Evolutionary conservation across 2,888 invertebrate genomes (phyloP), one percentile per base, ranked within the genome.

Genomic region (Gymnosoma rotundatum): DNA sequence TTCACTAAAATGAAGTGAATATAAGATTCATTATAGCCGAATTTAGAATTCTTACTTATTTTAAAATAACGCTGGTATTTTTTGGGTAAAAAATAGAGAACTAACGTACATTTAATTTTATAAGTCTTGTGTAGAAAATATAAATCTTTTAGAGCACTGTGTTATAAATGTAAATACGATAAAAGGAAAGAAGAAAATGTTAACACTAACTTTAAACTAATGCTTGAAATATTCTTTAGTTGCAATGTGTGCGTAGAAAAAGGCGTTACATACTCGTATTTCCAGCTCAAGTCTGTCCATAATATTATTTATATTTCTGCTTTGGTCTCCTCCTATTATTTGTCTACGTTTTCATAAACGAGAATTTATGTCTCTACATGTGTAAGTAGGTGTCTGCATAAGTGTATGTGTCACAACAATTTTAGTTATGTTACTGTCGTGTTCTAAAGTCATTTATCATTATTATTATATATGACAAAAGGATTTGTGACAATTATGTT

Each of bases 401-500:
- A 50, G 58, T 76, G 32, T 52, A 61, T 69, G 61, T 75, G 56
- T 83, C 69, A 64, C 67, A 72, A 75, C 70, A 83, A 58, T 78
- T 74, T 50, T 45, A 74, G 67, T 21, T 74, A 21, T 74, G 52
- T 80, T 73, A 54, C 60, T 66, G 60, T 73, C 66, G 54, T 78
- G 69, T 79, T 54, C 61, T 61, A n/a, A 69, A 83, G 61, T 58
- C 72, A 70, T 84, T 81, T 84, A 81, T 84, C 83, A 84, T 74
- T 81, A 84, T 74, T 81, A 84, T 81, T 78, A 69, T 67, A 54
- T 76, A 69, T 66, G 76, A 83, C 80, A 84, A 84, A 84, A 76
- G 76, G 83, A 84, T 84, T 84, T 84, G 80, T 63, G 85, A 66
- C 81, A 82, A 78, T 82, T 85, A 85, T 85, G 54, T 63, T 76